Evolutionary conservation across 2,888 invertebrate genomes (phyloP), one percentile per base, ranked within the genome.

Genomic region (Julus scandinavius): DNA sequence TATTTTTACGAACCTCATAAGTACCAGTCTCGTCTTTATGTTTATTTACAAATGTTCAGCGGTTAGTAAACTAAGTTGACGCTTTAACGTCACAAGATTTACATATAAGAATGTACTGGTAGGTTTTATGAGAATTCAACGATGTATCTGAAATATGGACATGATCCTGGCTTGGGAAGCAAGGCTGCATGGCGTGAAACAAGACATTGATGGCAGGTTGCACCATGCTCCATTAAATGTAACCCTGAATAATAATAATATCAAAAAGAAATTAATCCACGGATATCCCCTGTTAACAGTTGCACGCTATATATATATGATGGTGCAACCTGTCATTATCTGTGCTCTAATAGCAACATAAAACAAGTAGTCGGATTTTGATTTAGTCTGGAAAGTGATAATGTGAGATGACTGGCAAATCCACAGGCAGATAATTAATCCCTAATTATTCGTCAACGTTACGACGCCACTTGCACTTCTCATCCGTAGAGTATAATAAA

Each of bases 381-480:
- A 63, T n/a, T 63, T n/a, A 63, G 20, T 63, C 63, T 63, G 63
- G 63, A n/a, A 54, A 15, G 17, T 17, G 54, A 54, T 54, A 54
- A 63, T 20, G 63, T n/a, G 63, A 63, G 63, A 63, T 63, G 63
- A 63, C 63, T 63, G 63, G 63, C 63, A 63, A 63, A n/a, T 63
- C 63, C 63, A 63, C 63, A 7, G 7, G 7, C 20, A 6, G 63
- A 63, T 63, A 63, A 63, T 63, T 63, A 63, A 63, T 63, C 63
- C 63, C 63, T n/a, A 63, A 63, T 63, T 63, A 63, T 63, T 63
- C 63, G 63, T 63, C 63, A n/a, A 63, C 63, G 63, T 63, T n/a
- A 20, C 63, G 63, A 63, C 63, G 20, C 63, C 63, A 20, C 63
- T 4, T 20, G 63, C n/a, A n/a, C n/a, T 7, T n/a, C 63, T 63